Base-by-base conservation (phyloP, 1,140 invertebrate genomes). In the Formica exsecta region DNA sequence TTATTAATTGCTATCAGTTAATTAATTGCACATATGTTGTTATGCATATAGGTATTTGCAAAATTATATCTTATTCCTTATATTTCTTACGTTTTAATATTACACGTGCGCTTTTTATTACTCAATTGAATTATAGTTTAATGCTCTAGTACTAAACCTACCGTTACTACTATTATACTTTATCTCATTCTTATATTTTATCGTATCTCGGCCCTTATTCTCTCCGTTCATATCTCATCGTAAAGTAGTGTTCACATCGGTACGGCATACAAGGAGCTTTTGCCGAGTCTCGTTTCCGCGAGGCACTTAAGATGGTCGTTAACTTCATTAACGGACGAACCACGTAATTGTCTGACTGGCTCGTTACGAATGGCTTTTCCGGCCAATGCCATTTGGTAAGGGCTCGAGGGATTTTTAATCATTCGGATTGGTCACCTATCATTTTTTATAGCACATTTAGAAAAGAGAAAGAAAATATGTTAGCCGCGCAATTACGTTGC, bases 281-380 rank as follows among this genome's bases (percentile, higher is more conserved):
- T 38, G 48, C 32, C 38, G 19, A 44, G 79, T 80, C 76, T 90
- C 90, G 87, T 93, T 88, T 93, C 90, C 89, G 77, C 77, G 88
- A 83, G 76, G 85, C 89, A 92, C 90, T 93, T 93, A 90, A 93
- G 90, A 86, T 36, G 89, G 90, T 93, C 91, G 92, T 93, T 93
- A 93, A 93, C 92, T 93, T 93, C 93, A 93, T 93, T 93, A 93
- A 92, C 92, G 88, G 80, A 92, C 90, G 90, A 90, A 92, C 87
- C 29, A 19, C 85, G 89, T 92, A 92, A 92, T 83, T 87, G 88
- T 89, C 85, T 74, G 68, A 89, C 86, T 85, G 64, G 76, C 74
- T 76, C 86, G 75, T 87, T 85, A 85, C 51, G 71, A 62, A 79
- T 54, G 51, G n/a, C 51, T 68, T 74, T 73, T 83, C 54, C 54